These are phyloP conservation scores for Anguilla rostrata DNA, from an alignment of 2,113 vertebrate species.

Conservation along the genomic window DNA sequence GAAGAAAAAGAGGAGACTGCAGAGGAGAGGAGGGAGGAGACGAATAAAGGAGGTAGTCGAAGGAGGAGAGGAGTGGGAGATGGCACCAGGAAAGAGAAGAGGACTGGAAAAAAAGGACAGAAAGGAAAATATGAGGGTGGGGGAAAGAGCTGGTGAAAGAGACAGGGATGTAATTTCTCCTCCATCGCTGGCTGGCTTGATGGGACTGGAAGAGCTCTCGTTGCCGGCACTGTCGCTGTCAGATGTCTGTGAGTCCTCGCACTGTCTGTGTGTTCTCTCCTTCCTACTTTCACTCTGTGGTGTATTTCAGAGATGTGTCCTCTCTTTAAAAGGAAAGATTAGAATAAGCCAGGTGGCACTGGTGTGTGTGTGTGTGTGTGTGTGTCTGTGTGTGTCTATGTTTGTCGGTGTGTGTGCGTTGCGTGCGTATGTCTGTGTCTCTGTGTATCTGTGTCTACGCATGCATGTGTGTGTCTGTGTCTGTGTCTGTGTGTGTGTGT, in stretches of 20 bases:
- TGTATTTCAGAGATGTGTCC: not conserved
- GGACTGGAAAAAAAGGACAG: no score
- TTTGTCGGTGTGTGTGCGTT: no score
- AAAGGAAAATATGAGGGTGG: not conserved
- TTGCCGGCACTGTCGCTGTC: not conserved
- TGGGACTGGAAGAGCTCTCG: not conserved
- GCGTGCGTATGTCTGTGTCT: no score
- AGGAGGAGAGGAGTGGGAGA: not conserved
- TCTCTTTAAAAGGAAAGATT: not conserved
- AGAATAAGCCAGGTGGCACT: no score
- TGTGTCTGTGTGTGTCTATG: not conserved
- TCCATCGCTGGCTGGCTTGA: not conserved
- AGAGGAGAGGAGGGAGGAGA: not conserved
- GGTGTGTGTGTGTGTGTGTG: not conserved
- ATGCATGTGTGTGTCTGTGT: not conserved
- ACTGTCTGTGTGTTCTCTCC: not conserved
- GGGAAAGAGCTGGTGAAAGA: not conserved
- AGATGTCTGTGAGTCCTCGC: not conserved
- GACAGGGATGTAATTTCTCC: not conserved
- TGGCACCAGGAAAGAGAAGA: not conserved
- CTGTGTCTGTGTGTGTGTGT: no score
- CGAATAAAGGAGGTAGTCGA: not conserved
- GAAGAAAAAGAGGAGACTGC: no score
- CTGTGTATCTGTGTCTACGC: not conserved
- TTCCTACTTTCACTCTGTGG: not conserved